These are phyloP conservation scores for Barnardius zonarius DNA, from an alignment of 2,113 vertebrate species.

Conservation along the genomic window DNA sequence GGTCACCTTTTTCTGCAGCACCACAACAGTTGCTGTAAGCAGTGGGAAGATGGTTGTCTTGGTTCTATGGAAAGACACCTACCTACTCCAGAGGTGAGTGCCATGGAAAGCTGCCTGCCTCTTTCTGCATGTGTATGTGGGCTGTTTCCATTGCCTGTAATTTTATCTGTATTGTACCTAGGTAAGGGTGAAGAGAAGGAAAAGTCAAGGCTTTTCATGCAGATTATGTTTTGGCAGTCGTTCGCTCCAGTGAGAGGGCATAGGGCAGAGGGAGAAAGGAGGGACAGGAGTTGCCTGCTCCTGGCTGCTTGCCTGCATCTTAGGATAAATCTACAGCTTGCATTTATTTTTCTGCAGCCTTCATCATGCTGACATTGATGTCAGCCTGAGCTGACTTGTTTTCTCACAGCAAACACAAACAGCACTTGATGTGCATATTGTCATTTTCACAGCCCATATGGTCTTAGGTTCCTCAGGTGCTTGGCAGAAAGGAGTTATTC, in stretches of 20 bases:
- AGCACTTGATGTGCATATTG: neutral
- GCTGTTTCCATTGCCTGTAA: neutral
- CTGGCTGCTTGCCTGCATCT: neutral
- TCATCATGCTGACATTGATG: neutral
- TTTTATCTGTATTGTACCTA: neutral
- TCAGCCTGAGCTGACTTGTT: neutral
- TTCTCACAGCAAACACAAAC: neutral
- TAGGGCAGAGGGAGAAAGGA: neutral
- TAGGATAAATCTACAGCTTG: neutral
- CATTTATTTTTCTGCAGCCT: neutral
- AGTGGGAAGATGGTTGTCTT: neutral
- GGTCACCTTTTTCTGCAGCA: neutral
- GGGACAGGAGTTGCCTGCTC: neutral
- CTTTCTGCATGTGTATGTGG: fast-evolving
- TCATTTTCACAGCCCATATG: slow-evolving; percentile 39
- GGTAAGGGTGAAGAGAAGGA: neutral
- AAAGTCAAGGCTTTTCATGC: neutral
- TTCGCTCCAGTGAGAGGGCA: neutral
- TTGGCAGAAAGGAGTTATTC: slow-evolving; percentile 1
- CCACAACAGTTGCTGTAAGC: neutral
- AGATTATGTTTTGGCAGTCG: fast-evolving
- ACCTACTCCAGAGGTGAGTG: neutral
- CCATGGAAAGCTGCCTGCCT: neutral
- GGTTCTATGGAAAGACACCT: neutral
- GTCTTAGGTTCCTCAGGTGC: slow-evolving; percentile 37